Conservation (phyloP, 2,888 invertebrate genomes). For the Aproaerema taeniolella region DNA sequence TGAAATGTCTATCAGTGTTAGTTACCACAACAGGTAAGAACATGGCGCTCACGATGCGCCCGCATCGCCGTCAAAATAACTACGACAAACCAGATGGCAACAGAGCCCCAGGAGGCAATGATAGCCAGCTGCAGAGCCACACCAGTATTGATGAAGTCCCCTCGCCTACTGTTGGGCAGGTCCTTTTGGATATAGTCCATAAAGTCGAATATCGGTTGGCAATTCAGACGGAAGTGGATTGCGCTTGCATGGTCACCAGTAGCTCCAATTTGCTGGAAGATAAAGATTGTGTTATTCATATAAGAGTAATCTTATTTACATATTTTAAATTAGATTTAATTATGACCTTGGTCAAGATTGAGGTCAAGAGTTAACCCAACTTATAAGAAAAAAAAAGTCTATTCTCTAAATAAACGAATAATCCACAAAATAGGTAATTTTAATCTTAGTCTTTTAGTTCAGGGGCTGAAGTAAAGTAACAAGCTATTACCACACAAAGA, state of each 20-base stretch:
- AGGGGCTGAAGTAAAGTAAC: too few relatives aligned
- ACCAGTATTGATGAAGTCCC: slow-evolving; percentile 85
- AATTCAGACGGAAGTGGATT: slow-evolving; percentile 81
- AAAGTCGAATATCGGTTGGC: slow-evolving; percentile 87
- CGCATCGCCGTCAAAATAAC: slow-evolving; percentile 72
- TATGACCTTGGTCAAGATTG: neutral
- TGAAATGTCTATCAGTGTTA: slow-evolving; percentile 20
- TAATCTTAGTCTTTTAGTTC: too few relatives aligned
- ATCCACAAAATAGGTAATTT: too few relatives aligned
- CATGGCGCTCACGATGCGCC: slow-evolving; percentile 61
- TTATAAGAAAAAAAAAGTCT: too few relatives aligned
- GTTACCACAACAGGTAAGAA: slow-evolving; percentile 68
- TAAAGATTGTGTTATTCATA: neutral
- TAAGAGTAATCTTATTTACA: too few relatives aligned
- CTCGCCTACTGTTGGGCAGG: slow-evolving; percentile 79
- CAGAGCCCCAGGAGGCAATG: slow-evolving; percentile 78
- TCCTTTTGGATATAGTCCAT: slow-evolving; percentile 90
- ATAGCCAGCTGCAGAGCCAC: slow-evolving; percentile 82
- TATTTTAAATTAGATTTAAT: too few relatives aligned
- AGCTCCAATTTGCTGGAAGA: slow-evolving; percentile 59
- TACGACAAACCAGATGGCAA: slow-evolving; percentile 74
- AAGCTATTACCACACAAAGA: too few relatives aligned
- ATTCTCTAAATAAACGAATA: too few relatives aligned
- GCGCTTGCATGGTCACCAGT: slow-evolving; percentile 77
- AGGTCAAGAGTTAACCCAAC: too few relatives aligned